Percentiles rank a stretch among this genome's conserved stretches.
Conservation (phyloP, 2,113 vertebrate species). For the Microcebus jonahi region DNA sequence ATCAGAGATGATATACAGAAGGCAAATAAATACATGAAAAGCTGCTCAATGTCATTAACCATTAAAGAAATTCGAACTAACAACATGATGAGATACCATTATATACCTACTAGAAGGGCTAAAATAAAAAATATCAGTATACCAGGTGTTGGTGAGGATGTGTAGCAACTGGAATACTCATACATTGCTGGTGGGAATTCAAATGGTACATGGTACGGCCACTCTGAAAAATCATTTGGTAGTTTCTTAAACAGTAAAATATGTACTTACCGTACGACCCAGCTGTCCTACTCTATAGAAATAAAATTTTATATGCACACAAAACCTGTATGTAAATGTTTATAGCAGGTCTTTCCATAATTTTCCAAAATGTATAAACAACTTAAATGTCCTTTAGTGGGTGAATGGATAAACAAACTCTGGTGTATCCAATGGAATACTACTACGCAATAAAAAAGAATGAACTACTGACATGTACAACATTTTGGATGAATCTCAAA, state of each 20-base stretch:
- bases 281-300: neutral
- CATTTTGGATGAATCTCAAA: neutral
- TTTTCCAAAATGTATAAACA: neutral
- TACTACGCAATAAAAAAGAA: neutral
- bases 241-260: neutral
- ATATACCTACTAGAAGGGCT: neutral
- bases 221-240: neutral
- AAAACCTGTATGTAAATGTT: neutral
- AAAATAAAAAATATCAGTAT: neutral
- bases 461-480: neutral
- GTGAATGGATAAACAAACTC: neutral
- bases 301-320: neutral
- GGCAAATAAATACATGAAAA: neutral
- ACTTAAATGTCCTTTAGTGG: neutral
- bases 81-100: neutral
- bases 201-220: neutral
- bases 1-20: neutral
- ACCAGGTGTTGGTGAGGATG: neutral
- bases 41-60: neutral
- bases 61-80: conserved; percentile 25
- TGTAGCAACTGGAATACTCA: neutral
- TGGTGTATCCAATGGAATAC: neutral
- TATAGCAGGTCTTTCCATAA: neutral
- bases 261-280: neutral
- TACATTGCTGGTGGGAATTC: neutral